Evolutionary conservation across 2,888 invertebrate species (phyloP).

Genomic region (Hipparchia sbordonii): DNA sequence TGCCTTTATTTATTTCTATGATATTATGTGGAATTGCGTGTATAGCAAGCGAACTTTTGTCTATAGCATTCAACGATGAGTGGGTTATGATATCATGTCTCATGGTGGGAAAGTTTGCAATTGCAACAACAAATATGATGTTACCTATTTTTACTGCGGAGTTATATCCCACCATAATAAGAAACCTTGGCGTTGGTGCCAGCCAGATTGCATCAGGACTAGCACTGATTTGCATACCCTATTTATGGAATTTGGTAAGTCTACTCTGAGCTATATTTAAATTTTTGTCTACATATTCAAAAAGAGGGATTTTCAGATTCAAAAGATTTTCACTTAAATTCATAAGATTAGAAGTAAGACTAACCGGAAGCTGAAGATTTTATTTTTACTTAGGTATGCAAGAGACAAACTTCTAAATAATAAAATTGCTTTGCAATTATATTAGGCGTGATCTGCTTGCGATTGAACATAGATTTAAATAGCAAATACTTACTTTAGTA

Average conservation of each 20-base stretch:
- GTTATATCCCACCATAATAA: slow-evolving; percentile 87
- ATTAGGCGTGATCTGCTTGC: background rate
- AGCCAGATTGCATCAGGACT: slow-evolving; percentile 90
- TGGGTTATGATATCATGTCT: slow-evolving; percentile 89
- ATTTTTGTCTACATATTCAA: background rate
- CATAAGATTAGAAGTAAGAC: no score
- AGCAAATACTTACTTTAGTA: background rate
- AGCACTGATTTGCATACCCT: slow-evolving; percentile 90
- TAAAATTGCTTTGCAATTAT: background rate
- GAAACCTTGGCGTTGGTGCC: slow-evolving; percentile 88
- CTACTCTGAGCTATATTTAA: background rate
- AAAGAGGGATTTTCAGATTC: background rate
- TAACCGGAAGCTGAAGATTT: no score
- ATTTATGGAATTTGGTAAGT: slow-evolving; percentile 89
- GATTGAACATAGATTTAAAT: background rate
- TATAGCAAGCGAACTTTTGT: slow-evolving; percentile 82
- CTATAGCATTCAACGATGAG: slow-evolving; percentile 79
- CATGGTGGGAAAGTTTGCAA: slow-evolving; percentile 91
- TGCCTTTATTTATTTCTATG: slow-evolving; percentile 87
- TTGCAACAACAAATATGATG: slow-evolving; percentile 90
- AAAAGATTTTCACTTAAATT: no score
- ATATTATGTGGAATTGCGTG: slow-evolving; percentile 87
- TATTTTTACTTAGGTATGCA: background rate
- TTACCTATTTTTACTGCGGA: slow-evolving; percentile 90
- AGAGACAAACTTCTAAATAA: background rate